These are phyloP conservation scores for Erebia epiphron DNA, from an alignment of 2,888 invertebrate genomes.

Conservation along the genomic window DNA sequence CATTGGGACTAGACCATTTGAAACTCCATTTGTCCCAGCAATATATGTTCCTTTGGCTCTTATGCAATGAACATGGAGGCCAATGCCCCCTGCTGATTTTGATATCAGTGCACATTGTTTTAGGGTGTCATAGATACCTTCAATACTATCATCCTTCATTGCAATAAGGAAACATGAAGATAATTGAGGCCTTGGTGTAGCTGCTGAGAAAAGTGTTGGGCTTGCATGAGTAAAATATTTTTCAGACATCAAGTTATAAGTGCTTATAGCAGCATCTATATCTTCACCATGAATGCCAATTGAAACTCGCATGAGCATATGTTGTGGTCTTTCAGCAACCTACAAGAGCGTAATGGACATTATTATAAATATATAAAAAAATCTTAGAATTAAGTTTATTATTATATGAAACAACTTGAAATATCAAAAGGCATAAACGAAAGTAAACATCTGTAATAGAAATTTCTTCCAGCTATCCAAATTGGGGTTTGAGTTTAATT, in stretches of 20 bases:
- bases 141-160: conserved; percentile 97
- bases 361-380: background rate
- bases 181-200: conserved; percentile 94
- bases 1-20: conserved; percentile 98
- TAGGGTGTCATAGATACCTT: conserved; percentile 96
- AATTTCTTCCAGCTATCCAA: too few species aligned
- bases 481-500: too few species aligned
- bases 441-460: too few species aligned
- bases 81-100: conserved; percentile 98
- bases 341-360: conserved; percentile 41
- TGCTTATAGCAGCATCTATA: conserved; percentile 95
- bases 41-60: conserved; percentile 95
- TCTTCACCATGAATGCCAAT: conserved; percentile 98
- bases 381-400: too few species aligned
- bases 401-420: too few species aligned
- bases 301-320: conserved; percentile 98
- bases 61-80: conserved; percentile 97
- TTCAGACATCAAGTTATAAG: conserved; percentile 97
- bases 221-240: conserved; percentile 99
- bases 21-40: conserved; percentile 96
- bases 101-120: conserved; percentile 97
- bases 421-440: too few species aligned
- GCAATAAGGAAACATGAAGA: conserved; percentile 98
- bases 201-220: conserved; percentile 98
- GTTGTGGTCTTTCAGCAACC: conserved; percentile 98